Conservation (phyloP, 2,113 vertebrate genomes). For the Aplodontia rufa region DNA sequence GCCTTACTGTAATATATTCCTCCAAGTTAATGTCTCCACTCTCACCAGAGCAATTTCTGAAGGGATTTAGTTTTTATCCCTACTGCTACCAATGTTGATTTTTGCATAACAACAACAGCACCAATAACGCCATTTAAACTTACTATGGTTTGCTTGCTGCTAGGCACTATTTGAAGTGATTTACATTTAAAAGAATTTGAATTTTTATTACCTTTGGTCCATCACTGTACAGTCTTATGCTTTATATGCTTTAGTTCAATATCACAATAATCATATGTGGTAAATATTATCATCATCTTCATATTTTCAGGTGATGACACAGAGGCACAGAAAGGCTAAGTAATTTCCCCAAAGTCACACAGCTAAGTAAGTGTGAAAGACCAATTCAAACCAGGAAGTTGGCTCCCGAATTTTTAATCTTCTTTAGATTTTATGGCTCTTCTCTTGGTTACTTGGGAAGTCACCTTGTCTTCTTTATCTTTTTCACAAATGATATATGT, state of each 20-base stretch:
- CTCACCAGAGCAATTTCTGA: conserved; percentile 55
- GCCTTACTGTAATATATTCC: conserved; percentile 38
- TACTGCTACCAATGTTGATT: conserved; percentile 6
- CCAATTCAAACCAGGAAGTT: neutral
- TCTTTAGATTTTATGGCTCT: neutral
- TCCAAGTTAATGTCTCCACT: conserved; percentile 43
- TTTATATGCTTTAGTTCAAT: neutral
- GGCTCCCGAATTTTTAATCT: neutral
- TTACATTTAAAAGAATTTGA: neutral
- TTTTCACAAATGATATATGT: neutral
- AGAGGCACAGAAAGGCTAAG: neutral
- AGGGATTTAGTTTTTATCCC: conserved; percentile 34
- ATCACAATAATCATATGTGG: neutral
- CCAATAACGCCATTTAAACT: neutral
- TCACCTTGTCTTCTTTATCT: neutral
- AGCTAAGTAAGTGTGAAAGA: neutral
- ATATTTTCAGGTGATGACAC: neutral
- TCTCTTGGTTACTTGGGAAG: neutral
- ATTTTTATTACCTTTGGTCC: neutral
- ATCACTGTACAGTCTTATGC: neutral
- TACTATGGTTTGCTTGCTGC: neutral
- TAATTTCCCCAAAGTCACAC: neutral
- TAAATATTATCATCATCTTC: neutral
- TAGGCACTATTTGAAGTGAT: neutral
- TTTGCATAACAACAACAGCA: neutral